Evolutionary conservation across 1,140 invertebrate species (phyloP).

Genomic region (Pogonognathellus flavescens): DNA sequence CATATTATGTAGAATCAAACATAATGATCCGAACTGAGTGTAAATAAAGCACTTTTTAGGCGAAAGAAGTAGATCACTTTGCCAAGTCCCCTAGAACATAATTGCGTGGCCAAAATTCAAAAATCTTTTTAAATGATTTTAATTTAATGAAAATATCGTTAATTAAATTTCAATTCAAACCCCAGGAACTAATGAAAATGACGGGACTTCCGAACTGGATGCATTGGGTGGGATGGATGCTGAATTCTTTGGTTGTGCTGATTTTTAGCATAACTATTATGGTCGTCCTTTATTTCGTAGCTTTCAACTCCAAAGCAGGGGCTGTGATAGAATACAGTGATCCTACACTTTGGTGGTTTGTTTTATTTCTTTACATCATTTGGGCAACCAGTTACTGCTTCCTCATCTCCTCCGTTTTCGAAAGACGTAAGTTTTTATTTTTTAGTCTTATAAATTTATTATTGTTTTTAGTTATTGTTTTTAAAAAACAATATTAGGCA

Average conservation of each 20-base stretch:
- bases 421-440: conserved; percentile 55
- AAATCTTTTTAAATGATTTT: too few species aligned
- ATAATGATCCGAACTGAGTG: too few species aligned
- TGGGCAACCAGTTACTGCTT: conserved; percentile 58
- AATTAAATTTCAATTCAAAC: background rate
- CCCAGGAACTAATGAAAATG: conserved; percentile 63
- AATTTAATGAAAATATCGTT: too few species aligned
- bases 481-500: too few species aligned
- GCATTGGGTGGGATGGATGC: conserved; percentile 63
- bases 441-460: background rate
- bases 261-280: conserved; percentile 56
- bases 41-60: too few species aligned
- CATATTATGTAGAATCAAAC: background rate
- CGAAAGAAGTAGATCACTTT: too few species aligned
- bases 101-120: too few species aligned
- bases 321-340: conserved; percentile 58
- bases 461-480: too few species aligned
- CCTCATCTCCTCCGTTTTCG: conserved; percentile 59
- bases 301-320: conserved; percentile 48
- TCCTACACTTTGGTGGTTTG: conserved; percentile 55
- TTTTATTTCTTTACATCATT: conserved; percentile 57
- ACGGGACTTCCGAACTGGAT: conserved; percentile 56
- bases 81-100: too few species aligned
- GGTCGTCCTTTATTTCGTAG: conserved; percentile 48
- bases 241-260: conserved; percentile 58